Conservation (phyloP, 1,140 invertebrate genomes). For the Anastrepha ludens region DNA sequence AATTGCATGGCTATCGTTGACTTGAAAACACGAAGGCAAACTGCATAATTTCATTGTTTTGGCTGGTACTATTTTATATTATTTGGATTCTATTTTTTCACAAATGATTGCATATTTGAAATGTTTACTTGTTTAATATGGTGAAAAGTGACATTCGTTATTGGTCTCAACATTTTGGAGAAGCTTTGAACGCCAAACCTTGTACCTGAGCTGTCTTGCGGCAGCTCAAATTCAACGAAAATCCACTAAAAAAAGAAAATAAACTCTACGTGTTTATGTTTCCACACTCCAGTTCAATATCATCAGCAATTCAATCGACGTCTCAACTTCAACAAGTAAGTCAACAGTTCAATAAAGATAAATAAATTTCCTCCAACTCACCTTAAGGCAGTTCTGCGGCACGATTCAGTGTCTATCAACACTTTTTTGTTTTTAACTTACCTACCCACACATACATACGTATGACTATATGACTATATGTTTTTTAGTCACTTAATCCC, state of each 20-base stretch:
- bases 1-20: no score
- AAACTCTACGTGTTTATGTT: background rate
- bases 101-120: no score
- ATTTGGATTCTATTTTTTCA: no score
- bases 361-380: background rate
- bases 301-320: background rate
- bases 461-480: no score
- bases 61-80: no score
- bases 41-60: no score
- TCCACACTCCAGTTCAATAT: background rate
- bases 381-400: background rate
- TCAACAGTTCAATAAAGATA: constrained; percentile 15
- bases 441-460: background rate
- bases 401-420: constrained; percentile 11
- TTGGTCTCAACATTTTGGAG: background rate
- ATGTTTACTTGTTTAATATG: no score
- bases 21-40: no score
- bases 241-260: no score
- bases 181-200: background rate
- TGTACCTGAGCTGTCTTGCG: background rate
- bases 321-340: constrained; percentile 28
- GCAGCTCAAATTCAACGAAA: no score
- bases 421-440: constrained; percentile 17
- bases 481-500: background rate
- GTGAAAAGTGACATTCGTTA: background rate